phyloP scores from a whole-genome alignment of 2,888 invertebrate genomes.

The Azorinus chamasolen region DNA sequence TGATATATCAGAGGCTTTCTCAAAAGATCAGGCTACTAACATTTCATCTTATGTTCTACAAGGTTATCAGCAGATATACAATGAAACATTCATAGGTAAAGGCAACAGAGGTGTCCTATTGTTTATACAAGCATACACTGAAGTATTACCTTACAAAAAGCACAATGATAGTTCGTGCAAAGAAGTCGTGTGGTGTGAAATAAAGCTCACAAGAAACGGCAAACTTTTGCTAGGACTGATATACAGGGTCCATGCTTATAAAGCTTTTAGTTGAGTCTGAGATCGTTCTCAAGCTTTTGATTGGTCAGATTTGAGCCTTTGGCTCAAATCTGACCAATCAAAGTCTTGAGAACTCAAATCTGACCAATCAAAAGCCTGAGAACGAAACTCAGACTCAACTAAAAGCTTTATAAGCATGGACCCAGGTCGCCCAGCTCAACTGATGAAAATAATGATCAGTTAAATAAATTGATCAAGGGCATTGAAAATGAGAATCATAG shows the following conservation, averaged over 20 bases:
- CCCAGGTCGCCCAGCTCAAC: conserved; percentile 7
- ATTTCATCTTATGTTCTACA: conserved; percentile 7
- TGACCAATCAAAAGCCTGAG: too few relatives aligned
- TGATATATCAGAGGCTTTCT: background rate
- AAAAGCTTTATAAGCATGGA: too few relatives aligned
- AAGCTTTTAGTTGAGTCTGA: too few relatives aligned
- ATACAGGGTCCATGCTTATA: too few relatives aligned
- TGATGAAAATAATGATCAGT: background rate
- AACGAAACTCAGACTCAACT: too few relatives aligned
- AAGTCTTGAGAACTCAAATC: too few relatives aligned
- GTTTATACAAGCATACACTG: background rate
- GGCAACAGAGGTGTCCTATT: conserved; percentile 1
- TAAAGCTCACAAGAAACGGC: background rate
- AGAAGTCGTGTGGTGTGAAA: conserved; percentile 3
- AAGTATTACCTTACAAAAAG: background rate
- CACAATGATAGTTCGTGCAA: background rate
- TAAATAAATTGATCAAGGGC: background rate
- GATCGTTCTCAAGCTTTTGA: too few relatives aligned
- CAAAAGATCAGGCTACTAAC: background rate
- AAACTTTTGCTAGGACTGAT: conserved; percentile 2
- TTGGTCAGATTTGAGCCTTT: too few relatives aligned
- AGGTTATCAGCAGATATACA: background rate
- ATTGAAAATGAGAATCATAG: background rate
- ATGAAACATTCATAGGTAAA: background rate
- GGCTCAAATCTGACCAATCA: too few relatives aligned